These are phyloP conservation scores for Sycophila sp. DNA, from an alignment of 1,140 invertebrate genomes.

Conservation along the genomic window DNA sequence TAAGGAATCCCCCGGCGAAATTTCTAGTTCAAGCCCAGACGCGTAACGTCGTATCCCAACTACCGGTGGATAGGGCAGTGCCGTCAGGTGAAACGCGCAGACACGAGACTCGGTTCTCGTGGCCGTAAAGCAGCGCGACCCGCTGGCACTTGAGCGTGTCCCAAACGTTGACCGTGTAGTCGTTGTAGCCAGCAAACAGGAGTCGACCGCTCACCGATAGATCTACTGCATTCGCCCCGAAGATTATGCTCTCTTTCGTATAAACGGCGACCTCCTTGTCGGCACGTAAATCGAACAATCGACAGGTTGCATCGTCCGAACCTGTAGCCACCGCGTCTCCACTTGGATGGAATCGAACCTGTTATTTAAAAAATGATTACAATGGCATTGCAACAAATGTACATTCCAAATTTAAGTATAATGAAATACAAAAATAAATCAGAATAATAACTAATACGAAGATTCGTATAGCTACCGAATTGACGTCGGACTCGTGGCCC, in stretches of 20 bases:
- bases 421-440: too few species aligned
- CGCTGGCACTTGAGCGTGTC: constrained; percentile 95
- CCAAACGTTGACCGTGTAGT: constrained; percentile 99
- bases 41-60: constrained; percentile 97
- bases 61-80: constrained; percentile 95
- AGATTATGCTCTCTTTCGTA: constrained; percentile 97
- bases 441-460: too few species aligned
- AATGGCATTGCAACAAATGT: too few species aligned
- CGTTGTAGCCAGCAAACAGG: constrained; percentile 98
- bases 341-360: constrained; percentile 93
- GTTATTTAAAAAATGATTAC: too few species aligned
- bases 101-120: constrained; percentile 97
- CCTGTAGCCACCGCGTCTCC: constrained; percentile 98
- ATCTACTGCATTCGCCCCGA: constrained; percentile 98
- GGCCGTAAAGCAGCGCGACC: constrained; percentile 93
- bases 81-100: constrained; percentile 97
- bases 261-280: constrained; percentile 98
- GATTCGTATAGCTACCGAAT: constrained; percentile 79
- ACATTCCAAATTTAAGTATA: too few species aligned
- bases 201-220: constrained; percentile 95
- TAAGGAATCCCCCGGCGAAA: too few species aligned
- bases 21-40: constrained; percentile 69
- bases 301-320: constrained; percentile 97
- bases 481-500: constrained; percentile 98
- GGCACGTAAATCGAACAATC: constrained; percentile 96